Conservation (phyloP, 2,888 invertebrate species). For the Drepanosiphum platanoidis region DNA sequence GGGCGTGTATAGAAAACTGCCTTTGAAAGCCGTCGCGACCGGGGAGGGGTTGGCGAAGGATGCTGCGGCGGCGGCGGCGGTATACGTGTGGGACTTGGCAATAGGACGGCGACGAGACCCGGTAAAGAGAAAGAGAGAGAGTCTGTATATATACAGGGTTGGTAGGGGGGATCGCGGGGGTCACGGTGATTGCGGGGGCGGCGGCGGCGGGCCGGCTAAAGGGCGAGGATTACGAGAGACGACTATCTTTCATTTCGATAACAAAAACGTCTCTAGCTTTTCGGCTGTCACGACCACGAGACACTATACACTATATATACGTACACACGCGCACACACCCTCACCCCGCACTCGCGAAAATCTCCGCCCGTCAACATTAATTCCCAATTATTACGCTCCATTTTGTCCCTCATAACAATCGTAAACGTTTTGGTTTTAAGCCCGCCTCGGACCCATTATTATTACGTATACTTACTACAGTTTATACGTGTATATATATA, state of each 20-base stretch:
- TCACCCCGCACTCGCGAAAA: background rate
- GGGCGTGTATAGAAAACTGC: conserved; percentile 23
- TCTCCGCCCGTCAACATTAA: conserved; percentile 33
- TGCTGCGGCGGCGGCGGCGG: background rate
- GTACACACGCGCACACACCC: background rate
- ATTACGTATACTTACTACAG: too few relatives aligned
- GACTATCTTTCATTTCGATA: conserved; percentile 40
- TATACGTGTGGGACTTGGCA: conserved; percentile 30
- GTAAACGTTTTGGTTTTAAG: conserved; percentile 18
- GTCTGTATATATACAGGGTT: background rate
- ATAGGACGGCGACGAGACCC: background rate
- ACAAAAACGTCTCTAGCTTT: conserved; percentile 31
- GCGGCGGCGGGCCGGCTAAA: background rate
- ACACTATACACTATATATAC: background rate
- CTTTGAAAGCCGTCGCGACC: background rate
- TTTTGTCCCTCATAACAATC: conserved; percentile 46
- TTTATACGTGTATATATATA: too few relatives aligned
- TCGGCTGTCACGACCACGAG: conserved; percentile 46
- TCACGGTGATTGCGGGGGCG: background rate
- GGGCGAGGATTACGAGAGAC: conserved; percentile 35
- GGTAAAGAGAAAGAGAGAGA: background rate
- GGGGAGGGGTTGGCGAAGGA: background rate
- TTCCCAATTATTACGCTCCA: conserved; percentile 53
- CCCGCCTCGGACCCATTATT: conserved; percentile 2
- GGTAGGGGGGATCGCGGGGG: background rate